Evolutionary conservation across 2,797 vertebrate species (phyloP).

Genomic region (Babyrousa celebensis): DNA sequence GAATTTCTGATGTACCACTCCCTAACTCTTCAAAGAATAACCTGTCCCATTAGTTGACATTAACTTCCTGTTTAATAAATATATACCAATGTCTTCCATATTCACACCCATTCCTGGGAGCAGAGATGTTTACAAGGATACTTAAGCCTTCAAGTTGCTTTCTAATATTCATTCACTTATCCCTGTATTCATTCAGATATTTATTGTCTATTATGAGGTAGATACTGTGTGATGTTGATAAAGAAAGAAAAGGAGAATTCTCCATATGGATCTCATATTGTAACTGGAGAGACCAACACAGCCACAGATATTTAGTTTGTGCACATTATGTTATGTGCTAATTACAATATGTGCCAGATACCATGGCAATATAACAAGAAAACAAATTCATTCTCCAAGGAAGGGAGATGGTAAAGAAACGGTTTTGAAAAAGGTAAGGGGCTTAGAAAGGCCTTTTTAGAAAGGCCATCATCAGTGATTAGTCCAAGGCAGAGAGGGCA

Average conservation of each 20-base stretch:
- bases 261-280: not conserved
- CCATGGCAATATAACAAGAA: not conserved
- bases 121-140: constrained; percentile 14
- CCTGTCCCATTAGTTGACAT: not conserved
- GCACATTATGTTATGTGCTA: not conserved
- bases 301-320: not conserved
- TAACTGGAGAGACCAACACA: not conserved
- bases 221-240: not conserved
- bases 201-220: not conserved
- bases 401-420: not conserved
- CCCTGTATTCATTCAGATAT: not conserved
- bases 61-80: constrained; percentile 51
- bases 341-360: not conserved
- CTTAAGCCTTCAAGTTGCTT: not conserved
- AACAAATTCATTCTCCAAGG: not conserved
- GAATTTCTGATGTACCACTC: not conserved
- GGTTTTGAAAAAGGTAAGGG: not conserved
- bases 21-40: constrained; percentile 53
- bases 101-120: not conserved
- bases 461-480: no score
- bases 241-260: not conserved
- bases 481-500: no score
- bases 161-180: constrained; percentile 8
- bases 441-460: not conserved
- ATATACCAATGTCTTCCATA: not conserved